phyloP scores from a whole-genome alignment of 2,113 vertebrate species.

The Petrocephalus zakoni region DNA sequence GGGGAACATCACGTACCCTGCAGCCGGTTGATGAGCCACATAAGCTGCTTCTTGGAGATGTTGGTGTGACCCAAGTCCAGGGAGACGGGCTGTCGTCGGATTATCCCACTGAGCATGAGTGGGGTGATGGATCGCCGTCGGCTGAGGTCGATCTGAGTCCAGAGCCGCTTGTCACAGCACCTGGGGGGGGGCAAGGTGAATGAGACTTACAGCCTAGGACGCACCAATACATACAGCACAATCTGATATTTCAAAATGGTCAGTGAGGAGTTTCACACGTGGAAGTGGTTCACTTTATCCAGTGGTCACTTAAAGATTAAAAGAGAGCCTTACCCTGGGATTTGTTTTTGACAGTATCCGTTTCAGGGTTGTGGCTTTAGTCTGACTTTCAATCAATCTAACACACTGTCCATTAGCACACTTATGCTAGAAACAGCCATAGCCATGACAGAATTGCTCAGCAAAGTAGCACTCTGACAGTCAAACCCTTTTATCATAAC shows the following conservation, averaged over 20 bases:
- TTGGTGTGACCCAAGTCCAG: slow-evolving; percentile 83
- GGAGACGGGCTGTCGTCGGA: slow-evolving; percentile 75
- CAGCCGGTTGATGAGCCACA: slow-evolving; percentile 85
- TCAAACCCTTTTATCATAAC: neutral
- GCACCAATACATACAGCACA: neutral
- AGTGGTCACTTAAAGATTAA: neutral
- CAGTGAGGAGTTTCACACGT: neutral
- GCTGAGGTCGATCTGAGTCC: slow-evolving; percentile 83
- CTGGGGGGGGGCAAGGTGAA: slow-evolving; percentile 51
- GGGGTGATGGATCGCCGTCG: slow-evolving; percentile 81
- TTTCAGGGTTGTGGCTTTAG: neutral
- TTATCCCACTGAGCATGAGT: slow-evolving; percentile 83
- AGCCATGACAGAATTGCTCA: neutral
- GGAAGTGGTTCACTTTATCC: neutral
- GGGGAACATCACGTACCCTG: slow-evolving; percentile 57
- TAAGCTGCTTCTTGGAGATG: slow-evolving; percentile 88
- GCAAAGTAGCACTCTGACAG: neutral
- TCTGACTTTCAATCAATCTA: neutral
- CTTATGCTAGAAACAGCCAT: neutral
- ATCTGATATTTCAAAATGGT: neutral
- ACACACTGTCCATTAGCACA: neutral
- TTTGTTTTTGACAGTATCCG: too few relatives aligned
- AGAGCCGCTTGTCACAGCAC: slow-evolving; percentile 82
- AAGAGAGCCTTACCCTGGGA: neutral
- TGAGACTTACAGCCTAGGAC: neutral